These are phyloP conservation scores for Helarctos malayanus DNA, from an alignment of 2,797 vertebrate genomes.

Conservation along the genomic window DNA sequence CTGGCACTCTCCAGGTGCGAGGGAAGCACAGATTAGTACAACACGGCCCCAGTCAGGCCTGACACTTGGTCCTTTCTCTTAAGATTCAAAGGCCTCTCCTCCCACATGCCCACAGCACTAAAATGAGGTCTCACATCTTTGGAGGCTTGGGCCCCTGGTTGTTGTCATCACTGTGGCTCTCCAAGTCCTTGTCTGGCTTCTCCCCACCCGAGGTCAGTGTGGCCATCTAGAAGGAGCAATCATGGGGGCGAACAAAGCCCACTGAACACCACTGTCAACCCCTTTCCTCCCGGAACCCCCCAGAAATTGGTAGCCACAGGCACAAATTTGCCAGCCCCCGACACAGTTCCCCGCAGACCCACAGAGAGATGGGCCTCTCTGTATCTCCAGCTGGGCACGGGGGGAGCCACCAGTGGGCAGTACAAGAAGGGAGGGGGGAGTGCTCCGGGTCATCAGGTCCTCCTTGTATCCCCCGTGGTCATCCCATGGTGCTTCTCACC, in stretches of 20 bases:
- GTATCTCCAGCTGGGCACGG: not conserved
- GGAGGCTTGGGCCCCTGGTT: slow-evolving; percentile 83
- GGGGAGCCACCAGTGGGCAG: not conserved
- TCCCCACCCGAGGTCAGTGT: slow-evolving; percentile 91
- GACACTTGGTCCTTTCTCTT: not conserved
- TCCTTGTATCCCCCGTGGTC: not conserved
- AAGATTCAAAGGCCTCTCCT: not conserved
- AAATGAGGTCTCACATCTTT: slow-evolving; percentile 74
- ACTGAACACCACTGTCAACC: not conserved
- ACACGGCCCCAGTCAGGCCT: not conserved
- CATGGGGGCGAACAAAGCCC: not conserved
- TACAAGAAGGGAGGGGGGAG: not conserved
- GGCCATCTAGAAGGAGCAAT: slow-evolving; percentile 88
- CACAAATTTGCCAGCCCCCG: not conserved
- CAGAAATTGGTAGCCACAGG: not conserved
- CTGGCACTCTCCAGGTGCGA: not conserved
- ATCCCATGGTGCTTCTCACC: not conserved
- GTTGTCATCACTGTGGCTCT: slow-evolving; percentile 88
- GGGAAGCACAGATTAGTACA: not conserved
- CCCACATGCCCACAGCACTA: not conserved
- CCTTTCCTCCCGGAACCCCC: not conserved
- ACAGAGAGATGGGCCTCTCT: not conserved
- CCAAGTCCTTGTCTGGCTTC: slow-evolving; percentile 83
- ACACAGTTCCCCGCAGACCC: not conserved
- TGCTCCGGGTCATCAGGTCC: not conserved